phyloP scores from a whole-genome alignment of 2,113 vertebrate species.

The Maccullochella peelii region DNA sequence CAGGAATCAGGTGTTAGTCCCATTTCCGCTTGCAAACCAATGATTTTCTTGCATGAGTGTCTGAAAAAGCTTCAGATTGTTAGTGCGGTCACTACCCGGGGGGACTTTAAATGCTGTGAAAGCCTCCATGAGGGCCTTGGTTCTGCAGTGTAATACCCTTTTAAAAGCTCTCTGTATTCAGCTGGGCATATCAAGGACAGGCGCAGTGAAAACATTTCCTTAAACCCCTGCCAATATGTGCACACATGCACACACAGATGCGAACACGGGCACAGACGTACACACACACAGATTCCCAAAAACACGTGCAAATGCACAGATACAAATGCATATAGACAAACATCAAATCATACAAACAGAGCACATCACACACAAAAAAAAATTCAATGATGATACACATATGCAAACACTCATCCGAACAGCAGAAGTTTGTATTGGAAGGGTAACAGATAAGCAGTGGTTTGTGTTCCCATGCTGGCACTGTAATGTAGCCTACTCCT shows the following conservation, averaged over 20 bases:
- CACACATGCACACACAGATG: not conserved
- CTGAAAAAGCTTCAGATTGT: conserved; percentile 11
- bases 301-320: not conserved
- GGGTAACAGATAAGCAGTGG: conserved; percentile 33
- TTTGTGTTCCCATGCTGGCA: conserved; percentile 53
- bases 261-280: not conserved
- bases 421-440: conserved; percentile 22
- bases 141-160: conserved; percentile 40
- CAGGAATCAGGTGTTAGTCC: not conserved
- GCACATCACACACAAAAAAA: not conserved
- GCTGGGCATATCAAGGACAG: conserved; percentile 64
- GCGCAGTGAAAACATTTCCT: conserved; percentile 37
- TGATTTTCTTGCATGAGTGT: conserved; percentile 16
- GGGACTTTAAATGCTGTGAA: conserved; percentile 48
- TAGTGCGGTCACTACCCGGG: not conserved
- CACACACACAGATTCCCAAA: not conserved
- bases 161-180: conserved; percentile 65
- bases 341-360: too few relatives aligned
- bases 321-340: not conserved
- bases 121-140: conserved; percentile 37
- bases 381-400: not conserved
- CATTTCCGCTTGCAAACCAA: conserved; percentile 23
- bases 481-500: conserved; percentile 21
- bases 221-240: conserved; percentile 47
- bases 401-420: conserved; percentile 15